phyloP scores from a whole-genome alignment of 2,113 vertebrate genomes.

The Cololabis saira region DNA sequence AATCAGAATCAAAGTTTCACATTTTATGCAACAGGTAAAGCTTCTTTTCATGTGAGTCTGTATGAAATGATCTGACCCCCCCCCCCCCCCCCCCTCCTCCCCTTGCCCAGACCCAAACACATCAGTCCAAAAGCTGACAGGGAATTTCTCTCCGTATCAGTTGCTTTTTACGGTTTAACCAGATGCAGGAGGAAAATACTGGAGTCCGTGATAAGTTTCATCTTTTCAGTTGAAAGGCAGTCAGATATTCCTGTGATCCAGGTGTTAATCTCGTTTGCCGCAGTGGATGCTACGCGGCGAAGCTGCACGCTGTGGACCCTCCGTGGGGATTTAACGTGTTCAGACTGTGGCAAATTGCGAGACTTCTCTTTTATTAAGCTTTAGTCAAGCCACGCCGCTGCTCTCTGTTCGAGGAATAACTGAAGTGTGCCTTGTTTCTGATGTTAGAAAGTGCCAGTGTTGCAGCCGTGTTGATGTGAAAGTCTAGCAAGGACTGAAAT shows the following conservation, averaged over 20 bases:
- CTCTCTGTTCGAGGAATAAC: no score
- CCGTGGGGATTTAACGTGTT: no score
- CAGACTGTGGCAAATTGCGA: no score
- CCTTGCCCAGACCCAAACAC: not conserved
- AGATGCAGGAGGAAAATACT: not conserved
- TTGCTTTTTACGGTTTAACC: not conserved
- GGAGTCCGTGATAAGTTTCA: no score
- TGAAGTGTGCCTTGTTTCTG: not conserved
- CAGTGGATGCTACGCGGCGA: no score
- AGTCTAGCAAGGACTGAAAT: slow-evolving; percentile 6
- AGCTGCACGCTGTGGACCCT: no score
- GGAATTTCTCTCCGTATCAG: no score
- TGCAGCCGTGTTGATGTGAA: not conserved
- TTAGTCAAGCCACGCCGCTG: no score
- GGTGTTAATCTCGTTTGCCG: no score
- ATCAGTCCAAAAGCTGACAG: no score
- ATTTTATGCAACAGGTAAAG: not conserved
- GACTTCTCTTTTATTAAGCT: no score
- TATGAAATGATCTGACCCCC: not conserved
- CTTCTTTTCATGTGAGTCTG: not conserved
- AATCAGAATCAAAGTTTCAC: not conserved
- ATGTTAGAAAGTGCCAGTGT: not conserved
- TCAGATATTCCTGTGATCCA: slow-evolving; percentile 1
- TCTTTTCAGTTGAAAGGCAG: not conserved
- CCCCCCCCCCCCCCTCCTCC: no score